Conservation (phyloP, 35 echinoderm and acorn worm genomes). For the Apostichopus japonicus region DNA sequence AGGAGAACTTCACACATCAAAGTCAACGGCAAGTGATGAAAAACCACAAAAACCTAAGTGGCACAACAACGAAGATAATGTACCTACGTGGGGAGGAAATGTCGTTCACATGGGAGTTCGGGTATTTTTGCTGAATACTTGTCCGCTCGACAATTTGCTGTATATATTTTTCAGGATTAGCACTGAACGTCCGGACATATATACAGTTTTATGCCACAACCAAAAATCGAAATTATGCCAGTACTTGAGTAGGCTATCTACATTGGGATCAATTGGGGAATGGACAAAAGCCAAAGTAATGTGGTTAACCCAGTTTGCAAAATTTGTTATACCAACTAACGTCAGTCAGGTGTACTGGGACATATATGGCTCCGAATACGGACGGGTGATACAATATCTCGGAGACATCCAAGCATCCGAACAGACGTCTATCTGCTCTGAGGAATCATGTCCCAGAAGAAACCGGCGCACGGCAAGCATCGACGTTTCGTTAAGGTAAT, state of each 20-base stretch:
- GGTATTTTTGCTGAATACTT: not conserved
- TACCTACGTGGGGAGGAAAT: not conserved
- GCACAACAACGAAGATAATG: too few relatives aligned
- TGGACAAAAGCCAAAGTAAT: not conserved
- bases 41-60: not conserved
- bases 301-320: not conserved
- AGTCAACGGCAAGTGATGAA: not conserved
- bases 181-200: constrained; percentile 25
- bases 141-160: constrained; percentile 11
- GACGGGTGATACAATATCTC: too few relatives aligned
- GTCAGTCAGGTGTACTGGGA: not conserved
- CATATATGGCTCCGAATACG: not conserved
- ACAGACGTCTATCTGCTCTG: not conserved
- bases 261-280: not conserved
- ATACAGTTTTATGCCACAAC: not conserved
- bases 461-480: not conserved
- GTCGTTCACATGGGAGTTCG: not conserved
- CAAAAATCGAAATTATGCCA: not conserved
- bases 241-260: not conserved
- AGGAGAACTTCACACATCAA: not conserved
- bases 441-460: not conserved
- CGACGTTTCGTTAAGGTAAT: too few relatives aligned
- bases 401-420: too few relatives aligned
- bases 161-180: constrained; percentile 11
- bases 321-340: not conserved